These are phyloP conservation scores for Margaritifera margaritifera DNA, from an alignment of 2,888 invertebrate species.

Conservation along the genomic window DNA sequence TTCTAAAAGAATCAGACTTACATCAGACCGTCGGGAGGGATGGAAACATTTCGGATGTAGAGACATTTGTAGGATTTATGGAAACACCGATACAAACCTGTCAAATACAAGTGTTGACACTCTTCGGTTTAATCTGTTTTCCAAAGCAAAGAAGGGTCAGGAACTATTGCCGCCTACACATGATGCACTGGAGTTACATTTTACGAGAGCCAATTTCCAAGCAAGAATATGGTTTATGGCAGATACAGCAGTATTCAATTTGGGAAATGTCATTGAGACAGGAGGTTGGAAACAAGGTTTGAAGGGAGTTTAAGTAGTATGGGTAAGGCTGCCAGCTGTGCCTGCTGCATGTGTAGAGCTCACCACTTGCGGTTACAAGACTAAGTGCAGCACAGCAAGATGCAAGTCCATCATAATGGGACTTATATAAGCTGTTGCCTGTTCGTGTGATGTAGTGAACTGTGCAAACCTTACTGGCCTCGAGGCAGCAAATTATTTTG, in stretches of 20 bases:
- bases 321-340: slow-evolving; percentile 19
- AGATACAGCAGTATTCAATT: no score
- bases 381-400: slow-evolving; percentile 13
- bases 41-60: background rate
- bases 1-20: background rate
- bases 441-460: slow-evolving; percentile 10
- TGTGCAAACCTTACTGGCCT: slow-evolving; percentile 23
- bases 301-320: slow-evolving; percentile 16
- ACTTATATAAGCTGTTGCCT: slow-evolving; percentile 8
- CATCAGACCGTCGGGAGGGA: background rate
- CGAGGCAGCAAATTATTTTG: no score
- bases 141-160: slow-evolving; percentile 7
- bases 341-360: slow-evolving; percentile 23
- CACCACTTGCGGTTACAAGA: slow-evolving; percentile 20
- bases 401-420: slow-evolving; percentile 12
- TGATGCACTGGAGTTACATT: slow-evolving; percentile 2
- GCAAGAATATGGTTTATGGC: slow-evolving; percentile 10
- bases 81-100: background rate
- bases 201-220: slow-evolving; percentile 8
- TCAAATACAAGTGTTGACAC: background rate
- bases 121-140: slow-evolving; percentile 1
- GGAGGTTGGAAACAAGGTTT: slow-evolving; percentile 9
- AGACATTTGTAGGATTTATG: slow-evolving; percentile 3
- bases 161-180: slow-evolving; percentile 6
- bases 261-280: no score